Evolutionary conservation across 2,888 invertebrate species (phyloP).

Genomic region (Himalopsyche anomala): DNA sequence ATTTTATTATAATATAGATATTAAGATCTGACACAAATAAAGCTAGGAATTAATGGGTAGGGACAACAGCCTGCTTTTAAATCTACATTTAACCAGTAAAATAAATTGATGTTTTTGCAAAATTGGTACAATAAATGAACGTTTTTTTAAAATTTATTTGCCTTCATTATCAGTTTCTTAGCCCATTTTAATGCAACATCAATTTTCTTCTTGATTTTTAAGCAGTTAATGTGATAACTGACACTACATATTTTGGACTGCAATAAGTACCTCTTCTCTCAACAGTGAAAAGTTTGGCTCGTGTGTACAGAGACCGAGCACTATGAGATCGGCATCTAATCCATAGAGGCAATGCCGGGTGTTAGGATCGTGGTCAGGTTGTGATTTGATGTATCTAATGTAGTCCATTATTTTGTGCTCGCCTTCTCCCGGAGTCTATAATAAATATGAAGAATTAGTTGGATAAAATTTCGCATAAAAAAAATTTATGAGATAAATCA

Average conservation of each 20-base stretch:
- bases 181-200: too few species aligned
- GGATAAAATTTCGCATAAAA: background rate
- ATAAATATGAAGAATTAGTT: slow-evolving; percentile 64
- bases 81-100: too few species aligned
- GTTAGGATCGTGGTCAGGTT: slow-evolving; percentile 90
- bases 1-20: too few species aligned
- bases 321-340: slow-evolving; percentile 97
- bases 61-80: too few species aligned
- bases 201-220: too few species aligned
- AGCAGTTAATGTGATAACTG: background rate
- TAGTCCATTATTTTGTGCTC: slow-evolving; percentile 99
- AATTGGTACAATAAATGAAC: too few species aligned
- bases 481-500: background rate
- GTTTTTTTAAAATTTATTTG: too few species aligned
- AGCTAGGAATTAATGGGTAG: too few species aligned
- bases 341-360: slow-evolving; percentile 98
- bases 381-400: slow-evolving; percentile 91
- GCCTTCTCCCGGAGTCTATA: slow-evolving; percentile 95
- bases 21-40: too few species aligned
- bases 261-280: slow-evolving; percentile 87
- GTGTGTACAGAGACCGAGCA: slow-evolving; percentile 96
- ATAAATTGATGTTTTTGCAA: too few species aligned
- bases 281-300: slow-evolving; percentile 96
- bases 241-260: slow-evolving; percentile 57
- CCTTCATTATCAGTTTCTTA: too few species aligned